Evolutionary conservation across 2,113 vertebrate species (phyloP), one percentile per base, ranked within the genome.

Genomic region (Thalassoma bifasciatum): DNA sequence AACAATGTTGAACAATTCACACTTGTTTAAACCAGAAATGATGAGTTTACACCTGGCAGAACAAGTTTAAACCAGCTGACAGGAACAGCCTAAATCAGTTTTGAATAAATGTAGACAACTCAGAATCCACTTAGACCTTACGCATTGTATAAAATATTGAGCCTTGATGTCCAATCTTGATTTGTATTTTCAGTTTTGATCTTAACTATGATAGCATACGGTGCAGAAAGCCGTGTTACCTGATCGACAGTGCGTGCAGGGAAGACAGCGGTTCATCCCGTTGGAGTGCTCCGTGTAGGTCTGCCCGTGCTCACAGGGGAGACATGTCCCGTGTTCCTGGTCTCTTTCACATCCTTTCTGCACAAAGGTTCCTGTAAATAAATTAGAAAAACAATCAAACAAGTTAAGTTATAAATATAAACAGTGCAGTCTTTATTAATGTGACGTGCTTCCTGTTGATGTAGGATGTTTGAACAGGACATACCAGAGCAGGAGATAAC

Each of bases 261-360:
- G 93, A 78, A 95, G 67, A 71, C 94, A 95, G 79, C 91, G 89
- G 64, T 77, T 81, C 94, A 95, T 94, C 71, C 94, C 94, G 10
- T 93, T 95, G 61, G 93, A 89, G 73, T 95, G 94, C 66, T 93
- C 94, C 0, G 94, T 94, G 89, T 93, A 94, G 1, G 93, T 93
- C 79, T 79, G 81, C n/a, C 91, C 92, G 0, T 82, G 49, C 26
- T 94, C 91, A 51, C 94, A 95, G 6, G 77, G 24, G 1, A 62
- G 34, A 26, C 94, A 95, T 0, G 9, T 81, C 16, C 94, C 94
- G 0, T 30, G 61, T 30, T 93, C 86, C 10, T 75, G 78, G 66
- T 92, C 80, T 24, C 30, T 24, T 9, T 77, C 90, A 50, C 94
- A 95, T 46, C 84, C 84, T 26, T 86, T 87, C 3, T 82, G 76